Percentiles rank a stretch among this genome's conserved stretches.
phyloP scores from a whole-genome alignment of 1,140 invertebrate genomes.

The Cyrtorhinus lividipennis region DNA sequence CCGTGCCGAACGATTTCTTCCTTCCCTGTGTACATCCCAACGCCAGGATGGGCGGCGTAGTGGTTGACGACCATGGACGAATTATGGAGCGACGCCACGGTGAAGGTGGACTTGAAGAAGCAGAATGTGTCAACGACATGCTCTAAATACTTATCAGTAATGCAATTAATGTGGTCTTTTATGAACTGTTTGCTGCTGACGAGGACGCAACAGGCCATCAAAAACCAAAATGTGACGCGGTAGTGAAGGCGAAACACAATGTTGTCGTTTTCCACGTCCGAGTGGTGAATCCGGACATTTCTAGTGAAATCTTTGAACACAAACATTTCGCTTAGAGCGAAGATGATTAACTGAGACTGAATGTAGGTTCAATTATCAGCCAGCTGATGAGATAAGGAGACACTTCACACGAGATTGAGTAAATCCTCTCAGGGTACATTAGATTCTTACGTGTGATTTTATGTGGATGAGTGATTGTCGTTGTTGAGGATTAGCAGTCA shows the following conservation, averaged over 20 bases:
- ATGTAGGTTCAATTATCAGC: neutral
- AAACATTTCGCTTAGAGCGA: conserved; percentile 9
- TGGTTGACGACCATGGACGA: conserved; percentile 17
- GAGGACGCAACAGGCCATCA: conserved; percentile 76
- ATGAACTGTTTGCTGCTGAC: conserved; percentile 89
- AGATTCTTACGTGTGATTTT: neutral
- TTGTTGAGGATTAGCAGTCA: neutral
- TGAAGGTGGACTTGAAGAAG: conserved; percentile 62
- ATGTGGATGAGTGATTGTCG: no score
- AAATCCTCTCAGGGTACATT: neutral
- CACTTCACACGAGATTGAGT: neutral
- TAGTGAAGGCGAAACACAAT: conserved; percentile 87
- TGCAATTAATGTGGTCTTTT: conserved; percentile 86
- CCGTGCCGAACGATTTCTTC: conserved; percentile 49
- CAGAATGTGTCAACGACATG: conserved; percentile 55
- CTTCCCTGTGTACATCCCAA: conserved; percentile 28
- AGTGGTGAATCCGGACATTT: neutral
- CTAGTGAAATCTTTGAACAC: conserved; percentile 14
- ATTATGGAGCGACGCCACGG: conserved; percentile 29
- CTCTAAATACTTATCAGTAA: conserved; percentile 38
- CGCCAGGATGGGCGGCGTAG: conserved; percentile 27
- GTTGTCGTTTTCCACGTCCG: conserved; percentile 73
- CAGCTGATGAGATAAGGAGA: neutral
- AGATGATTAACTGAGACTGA: neutral
- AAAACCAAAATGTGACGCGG: conserved; percentile 79